phyloP scores from a whole-genome alignment of 2,888 invertebrate species.

The Melipona beecheii region DNA sequence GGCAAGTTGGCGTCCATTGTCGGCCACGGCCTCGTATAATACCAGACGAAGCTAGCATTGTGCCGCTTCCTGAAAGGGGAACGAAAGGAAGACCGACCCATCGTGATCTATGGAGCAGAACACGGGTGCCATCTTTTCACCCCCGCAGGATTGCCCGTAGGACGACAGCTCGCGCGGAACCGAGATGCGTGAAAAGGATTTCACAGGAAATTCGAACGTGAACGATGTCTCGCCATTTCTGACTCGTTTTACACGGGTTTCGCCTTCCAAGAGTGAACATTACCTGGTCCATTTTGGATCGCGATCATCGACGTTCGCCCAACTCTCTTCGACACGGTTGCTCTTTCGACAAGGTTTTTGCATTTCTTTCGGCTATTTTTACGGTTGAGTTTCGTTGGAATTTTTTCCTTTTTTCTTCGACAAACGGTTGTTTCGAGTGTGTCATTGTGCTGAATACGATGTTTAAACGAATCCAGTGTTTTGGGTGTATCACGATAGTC shows the following conservation, averaged over 20 bases:
- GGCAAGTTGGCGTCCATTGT: constrained; percentile 76
- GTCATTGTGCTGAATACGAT: not conserved
- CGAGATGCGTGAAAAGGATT: constrained; percentile 81
- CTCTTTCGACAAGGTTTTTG: not conserved
- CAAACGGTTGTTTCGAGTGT: not conserved
- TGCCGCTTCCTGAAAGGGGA: constrained; percentile 68
- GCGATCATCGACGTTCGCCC: constrained; percentile 4
- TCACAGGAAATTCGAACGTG: constrained; percentile 78
- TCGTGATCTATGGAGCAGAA: constrained; percentile 64
- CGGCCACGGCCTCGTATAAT: constrained; percentile 63
- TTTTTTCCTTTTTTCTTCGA: not conserved
- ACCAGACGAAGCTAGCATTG: constrained; percentile 60
- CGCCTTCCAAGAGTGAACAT: not conserved
- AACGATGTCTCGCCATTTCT: constrained; percentile 74
- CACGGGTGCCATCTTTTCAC: constrained; percentile 45
- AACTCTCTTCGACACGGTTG: constrained; percentile 9
- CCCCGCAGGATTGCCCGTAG: constrained; percentile 10
- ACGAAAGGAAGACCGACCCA: constrained; percentile 45
- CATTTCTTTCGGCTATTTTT: not conserved
- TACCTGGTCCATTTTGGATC: not conserved
- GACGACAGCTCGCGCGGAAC: constrained; percentile 67
- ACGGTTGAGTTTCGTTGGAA: not conserved
- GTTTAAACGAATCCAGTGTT: constrained; percentile 1
- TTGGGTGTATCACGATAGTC: not conserved
- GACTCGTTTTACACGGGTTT: not conserved